Evolutionary conservation across 2,113 vertebrate genomes (phyloP).

Genomic region (Eulemur macaco): DNA sequence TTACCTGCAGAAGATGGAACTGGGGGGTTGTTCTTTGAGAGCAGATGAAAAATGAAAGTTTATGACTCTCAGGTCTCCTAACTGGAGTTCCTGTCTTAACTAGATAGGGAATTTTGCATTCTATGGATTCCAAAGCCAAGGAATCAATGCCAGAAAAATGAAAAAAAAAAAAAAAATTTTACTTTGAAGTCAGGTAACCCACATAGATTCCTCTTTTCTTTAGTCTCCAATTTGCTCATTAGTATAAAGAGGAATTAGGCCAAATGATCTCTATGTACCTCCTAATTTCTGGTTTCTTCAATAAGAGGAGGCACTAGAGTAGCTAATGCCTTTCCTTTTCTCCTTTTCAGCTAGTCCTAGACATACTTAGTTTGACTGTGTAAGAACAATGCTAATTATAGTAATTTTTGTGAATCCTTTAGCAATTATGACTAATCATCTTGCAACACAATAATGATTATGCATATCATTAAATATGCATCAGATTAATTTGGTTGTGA

Average conservation of each 20-base stretch:
- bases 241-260: neutral
- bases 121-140: neutral
- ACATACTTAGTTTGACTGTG: slow-evolving; percentile 31
- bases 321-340: neutral
- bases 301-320: neutral
- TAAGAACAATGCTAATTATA: slow-evolving; percentile 56
- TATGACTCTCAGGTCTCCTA: neutral
- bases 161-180: neutral
- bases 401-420: slow-evolving; percentile 54
- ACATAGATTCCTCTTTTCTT: neutral
- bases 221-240: neutral
- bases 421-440: slow-evolving; percentile 63
- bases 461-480: slow-evolving; percentile 47
- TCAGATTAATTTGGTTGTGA: slow-evolving; percentile 53
- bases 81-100: neutral
- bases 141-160: neutral
- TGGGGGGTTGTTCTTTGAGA: neutral
- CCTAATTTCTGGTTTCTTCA: neutral
- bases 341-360: neutral
- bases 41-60: neutral
- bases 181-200: neutral
- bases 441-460: slow-evolving; percentile 54
- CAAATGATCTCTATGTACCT: neutral
- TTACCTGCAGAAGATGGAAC: neutral
- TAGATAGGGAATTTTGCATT: neutral